phyloP scores from a whole-genome alignment of 23 tunicate genomes.

The Clavelina lepadiformis region DNA sequence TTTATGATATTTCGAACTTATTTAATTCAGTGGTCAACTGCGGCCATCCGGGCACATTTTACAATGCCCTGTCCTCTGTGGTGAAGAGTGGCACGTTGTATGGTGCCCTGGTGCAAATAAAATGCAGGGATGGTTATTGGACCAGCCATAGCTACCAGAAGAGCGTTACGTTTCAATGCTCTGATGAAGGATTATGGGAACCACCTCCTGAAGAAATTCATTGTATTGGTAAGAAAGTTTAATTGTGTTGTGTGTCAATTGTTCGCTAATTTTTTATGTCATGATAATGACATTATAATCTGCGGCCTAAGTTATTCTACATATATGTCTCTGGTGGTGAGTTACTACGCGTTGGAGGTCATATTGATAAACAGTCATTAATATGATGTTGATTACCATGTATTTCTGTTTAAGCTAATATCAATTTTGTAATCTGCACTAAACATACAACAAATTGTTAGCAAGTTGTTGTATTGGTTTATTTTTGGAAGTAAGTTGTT shows the following conservation, averaged over 20 bases:
- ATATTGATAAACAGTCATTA: no score
- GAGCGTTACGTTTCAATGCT: slow-evolving; percentile 22
- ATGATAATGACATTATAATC: no score
- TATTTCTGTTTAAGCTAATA: no score
- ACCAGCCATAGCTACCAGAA: slow-evolving; percentile 4
- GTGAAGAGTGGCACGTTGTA: slow-evolving; percentile 2
- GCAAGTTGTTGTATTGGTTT: no score
- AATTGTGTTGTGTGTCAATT: neutral
- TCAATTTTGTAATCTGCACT: no score
- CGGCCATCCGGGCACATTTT: slow-evolving; percentile 62
- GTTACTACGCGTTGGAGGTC: no score
- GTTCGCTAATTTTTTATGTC: neutral
- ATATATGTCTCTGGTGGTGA: no score
- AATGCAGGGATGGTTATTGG: slow-evolving; percentile 61
- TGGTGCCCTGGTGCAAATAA: slow-evolving; percentile 24
- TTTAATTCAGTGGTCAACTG: slow-evolving; percentile 55
- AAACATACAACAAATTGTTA: no score
- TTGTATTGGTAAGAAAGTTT: slow-evolving; percentile 65
- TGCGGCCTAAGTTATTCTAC: no score
- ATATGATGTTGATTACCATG: no score
- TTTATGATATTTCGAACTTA: no score
- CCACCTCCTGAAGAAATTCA: slow-evolving; percentile 41
- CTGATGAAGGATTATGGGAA: slow-evolving; percentile 56
- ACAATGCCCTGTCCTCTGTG: slow-evolving; percentile 8
- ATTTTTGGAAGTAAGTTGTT: no score